A percentile compares a stretch with the other conserved stretches of the same genome.
Evolutionary conservation across 92 coral and sea anemone species (phyloP).

Genomic region (Bergia puertoricense): DNA sequence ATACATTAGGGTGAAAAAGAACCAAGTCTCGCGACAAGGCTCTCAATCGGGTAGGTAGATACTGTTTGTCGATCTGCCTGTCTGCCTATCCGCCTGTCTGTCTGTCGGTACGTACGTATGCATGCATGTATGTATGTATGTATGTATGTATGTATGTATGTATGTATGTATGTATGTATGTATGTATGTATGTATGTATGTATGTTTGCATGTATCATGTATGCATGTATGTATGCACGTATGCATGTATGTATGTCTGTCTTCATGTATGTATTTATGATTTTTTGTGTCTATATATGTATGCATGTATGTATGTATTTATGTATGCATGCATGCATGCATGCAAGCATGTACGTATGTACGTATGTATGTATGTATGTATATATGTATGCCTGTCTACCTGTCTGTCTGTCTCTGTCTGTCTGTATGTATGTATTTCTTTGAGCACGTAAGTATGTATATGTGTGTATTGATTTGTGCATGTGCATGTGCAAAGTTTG

Average conservation of each 20-base stretch:
- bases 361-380: background rate
- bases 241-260: background rate
- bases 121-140: background rate
- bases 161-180: background rate
- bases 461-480: background rate
- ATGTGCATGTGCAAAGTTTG: background rate
- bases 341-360: background rate
- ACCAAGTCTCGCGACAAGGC: background rate
- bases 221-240: background rate
- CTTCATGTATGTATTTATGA: background rate
- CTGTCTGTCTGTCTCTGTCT: too few relatives aligned
- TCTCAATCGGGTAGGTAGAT: slow-evolving; percentile 5
- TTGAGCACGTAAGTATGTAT: background rate
- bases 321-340: too few relatives aligned
- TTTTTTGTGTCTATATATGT: background rate
- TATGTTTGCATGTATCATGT: background rate
- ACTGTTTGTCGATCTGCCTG: background rate
- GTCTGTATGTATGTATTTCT: too few relatives aligned
- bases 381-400: background rate
- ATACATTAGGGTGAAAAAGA: background rate
- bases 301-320: too few relatives aligned
- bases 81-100: background rate
- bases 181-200: background rate
- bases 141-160: background rate
- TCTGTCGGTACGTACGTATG: background rate